A percentile compares a stretch with the other conserved stretches of the same genome.
phyloP scores from a whole-genome alignment of 2,113 vertebrate species.

The Festucalex cinctus region DNA sequence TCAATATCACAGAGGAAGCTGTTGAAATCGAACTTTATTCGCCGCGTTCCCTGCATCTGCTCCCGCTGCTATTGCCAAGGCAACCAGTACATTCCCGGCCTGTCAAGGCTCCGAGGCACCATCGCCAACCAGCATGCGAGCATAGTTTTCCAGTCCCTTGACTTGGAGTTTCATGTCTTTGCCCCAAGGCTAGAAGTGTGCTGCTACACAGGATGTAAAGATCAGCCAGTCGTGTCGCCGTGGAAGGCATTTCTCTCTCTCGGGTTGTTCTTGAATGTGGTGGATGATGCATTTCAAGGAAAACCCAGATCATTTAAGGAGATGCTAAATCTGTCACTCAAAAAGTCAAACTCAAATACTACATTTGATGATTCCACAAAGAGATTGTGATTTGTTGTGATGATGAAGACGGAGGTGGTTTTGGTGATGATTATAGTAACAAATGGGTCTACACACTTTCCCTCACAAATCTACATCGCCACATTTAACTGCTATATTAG shows the following conservation, averaged over 20 bases:
- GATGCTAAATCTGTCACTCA: conserved; percentile 31
- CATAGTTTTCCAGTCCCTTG: conserved; percentile 35
- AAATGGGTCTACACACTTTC: not conserved
- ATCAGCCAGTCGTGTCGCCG: conserved; percentile 43
- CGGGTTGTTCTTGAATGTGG: conserved; percentile 18
- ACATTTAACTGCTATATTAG: conserved; percentile 17
- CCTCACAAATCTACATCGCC: conserved; percentile 12
- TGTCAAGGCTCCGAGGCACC: conserved; percentile 42
- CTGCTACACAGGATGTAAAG: conserved; percentile 29
- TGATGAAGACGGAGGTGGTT: not conserved
- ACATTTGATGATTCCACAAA: not conserved
- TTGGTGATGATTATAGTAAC: conserved; percentile 5
- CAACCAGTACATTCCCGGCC: conserved; percentile 40
- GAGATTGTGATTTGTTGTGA: not conserved
- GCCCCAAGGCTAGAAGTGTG: conserved; percentile 14
- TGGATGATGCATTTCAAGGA: conserved; percentile 15
- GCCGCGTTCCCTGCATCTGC: conserved; percentile 53
- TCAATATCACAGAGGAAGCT: conserved; percentile 13
- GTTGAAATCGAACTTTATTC: conserved; percentile 16
- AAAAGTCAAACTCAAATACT: conserved; percentile 1
- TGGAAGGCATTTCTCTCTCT: not conserved
- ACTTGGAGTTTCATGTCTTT: conserved; percentile 16
- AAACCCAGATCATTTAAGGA: conserved; percentile 18
- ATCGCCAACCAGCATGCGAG: conserved; percentile 24
- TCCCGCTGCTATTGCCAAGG: conserved; percentile 43